These are phyloP conservation scores for Telmatherina bonti DNA, from an alignment of 2,797 vertebrate species.

Conservation along the genomic window DNA sequence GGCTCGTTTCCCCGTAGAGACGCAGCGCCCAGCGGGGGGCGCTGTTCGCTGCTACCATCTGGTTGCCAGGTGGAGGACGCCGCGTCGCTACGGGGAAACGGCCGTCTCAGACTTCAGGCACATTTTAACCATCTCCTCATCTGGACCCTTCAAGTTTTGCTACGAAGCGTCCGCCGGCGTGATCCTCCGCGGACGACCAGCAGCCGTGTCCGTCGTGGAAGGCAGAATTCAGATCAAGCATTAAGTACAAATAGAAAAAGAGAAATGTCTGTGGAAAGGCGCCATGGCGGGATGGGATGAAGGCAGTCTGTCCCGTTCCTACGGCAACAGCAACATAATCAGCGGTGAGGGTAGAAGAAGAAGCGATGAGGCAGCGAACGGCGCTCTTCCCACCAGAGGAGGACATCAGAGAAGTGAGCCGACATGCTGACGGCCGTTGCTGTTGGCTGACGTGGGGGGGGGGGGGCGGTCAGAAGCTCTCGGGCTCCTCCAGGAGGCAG, in stretches of 20 bases:
- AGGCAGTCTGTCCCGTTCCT: slow-evolving; percentile 68
- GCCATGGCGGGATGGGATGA: slow-evolving; percentile 81
- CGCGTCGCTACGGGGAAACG: slow-evolving; percentile 57
- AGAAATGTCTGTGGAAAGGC: slow-evolving; percentile 84
- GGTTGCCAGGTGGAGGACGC: slow-evolving; percentile 14
- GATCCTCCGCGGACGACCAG: slow-evolving; percentile 63
- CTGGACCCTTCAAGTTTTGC: slow-evolving; percentile 74
- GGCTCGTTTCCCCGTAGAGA: slow-evolving; percentile 63
- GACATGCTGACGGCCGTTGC: slow-evolving; percentile 77
- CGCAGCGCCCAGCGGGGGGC: slow-evolving; percentile 28
- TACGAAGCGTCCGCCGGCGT: slow-evolving; percentile 76
- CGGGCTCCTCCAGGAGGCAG: slow-evolving; percentile 93
- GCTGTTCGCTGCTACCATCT: slow-evolving; percentile 42
- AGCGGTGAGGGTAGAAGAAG: slow-evolving; percentile 66
- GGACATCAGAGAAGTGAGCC: slow-evolving; percentile 78
- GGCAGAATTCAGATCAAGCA: slow-evolving; percentile 78
- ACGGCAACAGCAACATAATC: slow-evolving; percentile 59
- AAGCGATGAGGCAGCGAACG: slow-evolving; percentile 74
- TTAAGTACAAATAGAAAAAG: slow-evolving; percentile 78
- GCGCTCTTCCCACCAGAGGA: slow-evolving; percentile 71
- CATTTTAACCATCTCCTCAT: slow-evolving; percentile 56
- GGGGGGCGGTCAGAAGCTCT: slow-evolving; percentile 85
- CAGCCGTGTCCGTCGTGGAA: slow-evolving; percentile 63
- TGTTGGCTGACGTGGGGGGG: slow-evolving; percentile 6
- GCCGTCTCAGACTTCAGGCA: slow-evolving; percentile 73